Evolutionary conservation across 2,797 vertebrate species (phyloP).

Genomic region (Sebastiscus albofasciatus): DNA sequence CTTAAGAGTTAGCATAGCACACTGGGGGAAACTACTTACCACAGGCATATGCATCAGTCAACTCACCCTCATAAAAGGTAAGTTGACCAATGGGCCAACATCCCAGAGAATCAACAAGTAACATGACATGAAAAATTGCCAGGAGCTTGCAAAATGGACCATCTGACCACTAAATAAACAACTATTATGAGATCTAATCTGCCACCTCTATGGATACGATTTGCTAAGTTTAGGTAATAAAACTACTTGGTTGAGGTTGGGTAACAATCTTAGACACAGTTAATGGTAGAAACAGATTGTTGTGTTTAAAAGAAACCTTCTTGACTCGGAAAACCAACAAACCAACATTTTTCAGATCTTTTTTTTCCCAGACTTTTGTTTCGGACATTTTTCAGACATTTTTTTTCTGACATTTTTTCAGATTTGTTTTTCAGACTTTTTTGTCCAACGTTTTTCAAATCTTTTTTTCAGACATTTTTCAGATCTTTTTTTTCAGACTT

Average conservation of each 20-base stretch:
- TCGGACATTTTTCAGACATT: no score
- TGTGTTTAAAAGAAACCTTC: background rate
- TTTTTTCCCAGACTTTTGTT: no score
- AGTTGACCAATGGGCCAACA: no score
- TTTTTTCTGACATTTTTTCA: no score
- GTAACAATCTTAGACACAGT: background rate
- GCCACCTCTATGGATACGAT: background rate
- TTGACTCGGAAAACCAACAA: background rate
- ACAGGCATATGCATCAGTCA: background rate
- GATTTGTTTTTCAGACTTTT: no score
- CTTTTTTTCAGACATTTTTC: no score
- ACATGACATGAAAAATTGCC: background rate
- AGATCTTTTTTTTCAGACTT: no score
- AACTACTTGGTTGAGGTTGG: background rate
- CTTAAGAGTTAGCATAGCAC: background rate
- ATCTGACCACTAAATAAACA: background rate
- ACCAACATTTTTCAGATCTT: no score
- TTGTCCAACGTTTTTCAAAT: no score
- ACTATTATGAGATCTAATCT: background rate
- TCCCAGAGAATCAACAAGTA: background rate
- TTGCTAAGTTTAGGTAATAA: background rate
- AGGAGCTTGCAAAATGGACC: background rate
- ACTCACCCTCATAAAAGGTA: no score
- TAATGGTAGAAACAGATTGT: background rate
- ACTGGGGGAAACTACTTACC: no score